Evolutionary conservation across 2,888 invertebrate genomes (phyloP).

Genomic region (Tipula vernalis): DNA sequence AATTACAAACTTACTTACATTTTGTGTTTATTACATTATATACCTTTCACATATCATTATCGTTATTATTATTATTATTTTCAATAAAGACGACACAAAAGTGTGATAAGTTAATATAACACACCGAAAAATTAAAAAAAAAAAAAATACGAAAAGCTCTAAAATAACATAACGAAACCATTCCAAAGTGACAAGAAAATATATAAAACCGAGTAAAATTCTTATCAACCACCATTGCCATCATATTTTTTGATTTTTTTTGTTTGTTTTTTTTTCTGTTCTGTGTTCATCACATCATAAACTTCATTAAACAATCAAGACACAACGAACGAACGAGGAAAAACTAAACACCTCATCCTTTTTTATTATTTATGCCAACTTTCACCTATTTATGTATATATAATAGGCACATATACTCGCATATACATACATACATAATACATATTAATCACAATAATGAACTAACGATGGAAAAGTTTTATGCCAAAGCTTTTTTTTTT

Average conservation of each 20-base stretch:
- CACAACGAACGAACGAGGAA: not conserved
- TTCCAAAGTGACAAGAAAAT: not conserved
- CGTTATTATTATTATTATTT: not conserved
- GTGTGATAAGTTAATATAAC: not conserved
- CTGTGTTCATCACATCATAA: not conserved
- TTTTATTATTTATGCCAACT: not conserved
- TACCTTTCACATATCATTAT: not conserved
- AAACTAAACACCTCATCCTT: not conserved
- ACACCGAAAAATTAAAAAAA: not conserved
- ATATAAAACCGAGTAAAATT: not conserved
- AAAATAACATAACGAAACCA: not conserved
- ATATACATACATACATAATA: not conserved
- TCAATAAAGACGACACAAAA: not conserved
- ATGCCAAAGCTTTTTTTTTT: not conserved
- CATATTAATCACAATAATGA: not conserved
- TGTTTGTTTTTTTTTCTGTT: not conserved
- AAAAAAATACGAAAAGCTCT: not conserved
- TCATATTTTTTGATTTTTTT: not conserved
- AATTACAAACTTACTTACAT: not conserved
- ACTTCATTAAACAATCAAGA: not conserved
- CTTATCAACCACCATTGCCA: not conserved
- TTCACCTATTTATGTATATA: not conserved
- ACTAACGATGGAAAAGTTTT: constrained; percentile 4
- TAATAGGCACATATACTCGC: not conserved
- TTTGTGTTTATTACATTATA: not conserved